Evolutionary conservation across 2,113 vertebrate genomes (phyloP), one percentile per base, ranked within the genome.

Genomic region (Gadus macrocephalus): DNA sequence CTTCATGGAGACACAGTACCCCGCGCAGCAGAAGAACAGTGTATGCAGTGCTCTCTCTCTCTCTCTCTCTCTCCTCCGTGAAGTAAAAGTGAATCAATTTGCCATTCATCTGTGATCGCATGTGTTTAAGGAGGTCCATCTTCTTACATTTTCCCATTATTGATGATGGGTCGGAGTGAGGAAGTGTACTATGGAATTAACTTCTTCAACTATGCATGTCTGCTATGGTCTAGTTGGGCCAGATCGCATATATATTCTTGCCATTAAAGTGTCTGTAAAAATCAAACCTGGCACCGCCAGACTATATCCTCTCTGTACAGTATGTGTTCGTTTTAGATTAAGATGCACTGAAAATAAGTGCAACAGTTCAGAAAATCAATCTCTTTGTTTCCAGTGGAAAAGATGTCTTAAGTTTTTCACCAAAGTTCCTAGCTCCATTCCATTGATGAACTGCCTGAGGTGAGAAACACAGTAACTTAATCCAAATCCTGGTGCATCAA

Each of bases 371-470:
- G 59, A 69, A 70, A 75, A 77, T 63, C 64, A 68, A 71, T 78
- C 63, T 62, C 4, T n/a, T 38, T 72, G 15, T 67, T 65, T 65
- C 27, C 14, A 20, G 67, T 9, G 55, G 78, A 35, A 67, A 55
- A 64, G 38, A 7, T 62, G 64, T 53, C 62, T 49, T 49, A 14
- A 6, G 2, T 49, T 49, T 49, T 49, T 49, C 42, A 49, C 42
- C 11, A 49, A 12, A 49, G 42, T 9, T 9, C 11, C 42, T 14
- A 69, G 27, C 60, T 74, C 65, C 73, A 69, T 74, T 83, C 69
- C 72, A 68, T 78, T 74, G 79, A 69, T 80, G 60, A 74, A 78
- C 64, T 76, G 71, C 64, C 60, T 62, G 27, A 62, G 71, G 72
- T 80, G 70, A 72, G 20, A 65, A 70, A 5, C 14, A 82, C 68